phyloP scores from a whole-genome alignment of 2,797 vertebrate species.

The Darevskia nairensis region DNA sequence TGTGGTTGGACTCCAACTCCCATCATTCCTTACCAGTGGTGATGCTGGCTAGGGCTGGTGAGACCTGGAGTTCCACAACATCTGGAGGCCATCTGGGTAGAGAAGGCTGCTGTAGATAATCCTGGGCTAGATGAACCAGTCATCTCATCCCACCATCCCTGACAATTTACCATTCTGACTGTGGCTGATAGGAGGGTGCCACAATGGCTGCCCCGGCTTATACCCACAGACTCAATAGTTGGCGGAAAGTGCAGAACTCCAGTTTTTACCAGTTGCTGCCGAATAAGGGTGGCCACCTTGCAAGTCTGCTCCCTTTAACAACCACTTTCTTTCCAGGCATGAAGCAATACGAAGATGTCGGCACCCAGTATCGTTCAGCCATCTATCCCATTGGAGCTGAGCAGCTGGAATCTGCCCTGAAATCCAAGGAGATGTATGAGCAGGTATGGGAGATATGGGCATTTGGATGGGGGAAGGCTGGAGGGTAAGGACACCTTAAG shows the following conservation, averaged over 20 bases:
- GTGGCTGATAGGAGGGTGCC: neutral
- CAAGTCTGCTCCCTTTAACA: neutral
- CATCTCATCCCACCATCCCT: neutral
- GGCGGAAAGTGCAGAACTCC: too few relatives aligned
- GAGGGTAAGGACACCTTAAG: neutral
- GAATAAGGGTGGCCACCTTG: neutral
- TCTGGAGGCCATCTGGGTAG: too few relatives aligned
- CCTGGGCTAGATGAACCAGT: neutral
- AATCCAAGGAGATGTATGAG: conserved; percentile 78
- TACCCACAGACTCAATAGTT: too few relatives aligned
- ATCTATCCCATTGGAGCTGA: conserved; percentile 78
- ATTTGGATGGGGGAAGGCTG: neutral
- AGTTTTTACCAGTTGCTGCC: too few relatives aligned
- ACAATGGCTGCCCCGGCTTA: too few relatives aligned
- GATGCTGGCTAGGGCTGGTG: too few relatives aligned
- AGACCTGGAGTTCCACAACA: too few relatives aligned
- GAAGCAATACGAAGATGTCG: conserved; percentile 78
- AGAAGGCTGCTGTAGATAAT: too few relatives aligned
- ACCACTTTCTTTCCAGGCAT: conserved; percentile 76
- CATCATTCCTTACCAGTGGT: too few relatives aligned
- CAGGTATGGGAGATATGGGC: conserved; percentile 68
- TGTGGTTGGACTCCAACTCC: too few relatives aligned
- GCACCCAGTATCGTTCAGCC: conserved; percentile 83
- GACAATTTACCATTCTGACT: neutral
- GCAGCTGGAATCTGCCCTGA: conserved; percentile 76